These are phyloP conservation scores for Melanaphis sacchari DNA, from an alignment of 1,140 invertebrate species.

Conservation along the genomic window DNA sequence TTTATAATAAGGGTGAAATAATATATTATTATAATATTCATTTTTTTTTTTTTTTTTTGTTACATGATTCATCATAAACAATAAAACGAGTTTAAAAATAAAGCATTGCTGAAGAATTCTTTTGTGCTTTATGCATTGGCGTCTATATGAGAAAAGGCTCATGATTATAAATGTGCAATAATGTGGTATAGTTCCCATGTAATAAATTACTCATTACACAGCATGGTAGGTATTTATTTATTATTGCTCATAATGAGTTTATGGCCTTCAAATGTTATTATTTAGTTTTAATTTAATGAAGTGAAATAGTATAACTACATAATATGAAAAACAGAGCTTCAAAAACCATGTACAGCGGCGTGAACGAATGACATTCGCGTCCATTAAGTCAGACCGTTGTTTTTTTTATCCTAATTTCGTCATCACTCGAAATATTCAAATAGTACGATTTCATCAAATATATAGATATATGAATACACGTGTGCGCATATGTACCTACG, in stretches of 20 bases:
- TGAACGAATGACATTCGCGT: not conserved
- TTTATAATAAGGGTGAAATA: not conserved
- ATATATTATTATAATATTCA: too few species aligned
- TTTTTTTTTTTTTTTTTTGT: too few species aligned
- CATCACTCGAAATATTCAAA: not conserved
- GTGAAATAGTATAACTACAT: not conserved
- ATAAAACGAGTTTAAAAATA: not conserved
- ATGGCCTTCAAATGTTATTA: not conserved
- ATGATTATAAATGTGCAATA: not conserved
- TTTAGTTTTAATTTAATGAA: not conserved
- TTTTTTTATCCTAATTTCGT: constrained; percentile 10
- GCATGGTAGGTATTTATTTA: not conserved
- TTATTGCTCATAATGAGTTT: not conserved
- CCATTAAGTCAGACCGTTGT: not conserved
- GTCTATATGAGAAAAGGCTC: not conserved
- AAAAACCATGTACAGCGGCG: not conserved
- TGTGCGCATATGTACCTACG: not conserved
- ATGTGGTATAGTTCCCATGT: not conserved
- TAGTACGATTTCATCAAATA: not conserved
- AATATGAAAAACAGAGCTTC: constrained; percentile 17
- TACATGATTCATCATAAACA: not conserved
- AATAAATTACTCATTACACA: not conserved
- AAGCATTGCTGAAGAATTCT: not conserved
- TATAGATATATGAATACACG: not conserved
- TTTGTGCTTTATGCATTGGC: not conserved